A percentile compares a stretch with the other conserved stretches of the same genome.
phyloP scores from a whole-genome alignment of 2,888 invertebrate genomes.

The Stenichneumon culpator region DNA sequence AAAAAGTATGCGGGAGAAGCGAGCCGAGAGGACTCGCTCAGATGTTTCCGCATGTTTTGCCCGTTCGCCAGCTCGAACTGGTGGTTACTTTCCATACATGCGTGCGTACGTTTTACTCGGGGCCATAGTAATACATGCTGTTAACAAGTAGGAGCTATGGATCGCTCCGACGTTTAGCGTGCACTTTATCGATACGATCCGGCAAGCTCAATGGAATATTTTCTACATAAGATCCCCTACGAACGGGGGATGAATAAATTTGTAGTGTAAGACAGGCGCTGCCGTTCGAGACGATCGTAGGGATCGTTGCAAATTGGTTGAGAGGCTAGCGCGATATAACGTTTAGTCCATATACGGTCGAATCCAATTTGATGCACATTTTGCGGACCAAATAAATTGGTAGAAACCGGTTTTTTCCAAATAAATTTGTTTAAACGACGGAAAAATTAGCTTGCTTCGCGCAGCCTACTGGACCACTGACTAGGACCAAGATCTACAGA shows the following conservation, averaged over 20 bases:
- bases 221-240: slow-evolving; percentile 52
- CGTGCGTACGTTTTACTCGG: slow-evolving; percentile 49
- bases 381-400: slow-evolving; percentile 12
- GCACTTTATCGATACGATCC: slow-evolving; percentile 67
- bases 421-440: too few relatives aligned
- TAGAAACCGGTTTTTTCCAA: neutral
- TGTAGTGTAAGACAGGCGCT: slow-evolving; percentile 13
- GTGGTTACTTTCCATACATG: slow-evolving; percentile 41
- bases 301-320: slow-evolving; percentile 63
- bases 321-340: slow-evolving; percentile 15
- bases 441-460: too few relatives aligned
- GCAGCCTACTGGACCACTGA: too few relatives aligned
- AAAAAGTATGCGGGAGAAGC: slow-evolving; percentile 51
- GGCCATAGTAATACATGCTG: slow-evolving; percentile 61
- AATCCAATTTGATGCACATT: neutral
- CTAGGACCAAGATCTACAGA: too few relatives aligned
- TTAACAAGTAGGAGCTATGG: slow-evolving; percentile 64
- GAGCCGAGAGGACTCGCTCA: slow-evolving; percentile 31
- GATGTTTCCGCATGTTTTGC: slow-evolving; percentile 66
- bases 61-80: slow-evolving; percentile 21
- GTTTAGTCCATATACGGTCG: slow-evolving; percentile 1
- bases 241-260: slow-evolving; percentile 60
- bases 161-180: slow-evolving; percentile 49
- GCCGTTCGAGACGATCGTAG: slow-evolving; percentile 43
- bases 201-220: slow-evolving; percentile 62